phyloP scores from a whole-genome alignment of 2,113 vertebrate genomes.

The Pagrus major region DNA sequence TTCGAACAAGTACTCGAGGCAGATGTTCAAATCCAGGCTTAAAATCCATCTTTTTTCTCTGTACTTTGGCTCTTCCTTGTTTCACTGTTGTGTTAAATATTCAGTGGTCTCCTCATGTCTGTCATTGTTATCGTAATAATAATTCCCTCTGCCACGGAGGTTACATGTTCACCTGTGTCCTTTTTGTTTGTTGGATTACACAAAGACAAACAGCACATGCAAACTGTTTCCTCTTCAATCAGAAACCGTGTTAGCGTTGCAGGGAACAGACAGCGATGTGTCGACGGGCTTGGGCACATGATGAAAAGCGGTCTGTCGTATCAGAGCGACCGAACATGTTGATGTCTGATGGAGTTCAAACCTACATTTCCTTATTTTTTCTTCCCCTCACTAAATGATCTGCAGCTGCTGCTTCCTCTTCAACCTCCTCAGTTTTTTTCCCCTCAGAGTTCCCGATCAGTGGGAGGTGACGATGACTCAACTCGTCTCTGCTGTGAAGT shows the following conservation, averaged over 20 bases:
- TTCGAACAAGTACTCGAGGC: too few relatives aligned
- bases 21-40: too few relatives aligned
- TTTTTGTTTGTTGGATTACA: too few relatives aligned
- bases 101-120: too few relatives aligned
- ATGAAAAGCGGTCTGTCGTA: not conserved
- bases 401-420: not conserved
- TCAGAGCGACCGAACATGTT: not conserved
- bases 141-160: too few relatives aligned
- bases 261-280: not conserved
- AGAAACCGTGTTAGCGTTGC: not conserved
- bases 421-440: not conserved
- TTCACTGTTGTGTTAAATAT: too few relatives aligned
- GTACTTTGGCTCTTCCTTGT: too few relatives aligned
- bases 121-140: too few relatives aligned
- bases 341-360: not conserved
- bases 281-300: not conserved
- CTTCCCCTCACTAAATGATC: not conserved
- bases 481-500: conserved; percentile 5
- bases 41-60: too few relatives aligned
- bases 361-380: not conserved
- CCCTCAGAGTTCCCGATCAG: not conserved
- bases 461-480: conserved; percentile 27
- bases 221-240: not conserved
- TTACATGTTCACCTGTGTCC: too few relatives aligned
- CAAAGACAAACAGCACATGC: not conserved